These are phyloP conservation scores for Montifringilla adamsi DNA, from an alignment of 2,113 vertebrate genomes.

Conservation along the genomic window DNA sequence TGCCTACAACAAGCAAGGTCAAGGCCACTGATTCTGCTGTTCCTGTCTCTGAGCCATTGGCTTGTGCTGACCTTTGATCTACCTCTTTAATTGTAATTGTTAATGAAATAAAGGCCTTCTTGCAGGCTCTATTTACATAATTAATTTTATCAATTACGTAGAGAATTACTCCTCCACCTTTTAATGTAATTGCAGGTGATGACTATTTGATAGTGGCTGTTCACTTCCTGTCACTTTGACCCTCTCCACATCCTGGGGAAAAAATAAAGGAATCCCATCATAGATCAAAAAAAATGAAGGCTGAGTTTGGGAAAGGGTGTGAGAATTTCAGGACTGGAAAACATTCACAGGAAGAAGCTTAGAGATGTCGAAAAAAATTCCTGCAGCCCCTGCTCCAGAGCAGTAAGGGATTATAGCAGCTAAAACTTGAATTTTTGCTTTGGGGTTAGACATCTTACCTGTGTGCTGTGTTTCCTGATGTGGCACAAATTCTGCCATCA, in stretches of 20 bases:
- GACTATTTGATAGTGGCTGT: not conserved
- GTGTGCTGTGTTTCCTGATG: not conserved
- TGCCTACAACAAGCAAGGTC: not conserved
- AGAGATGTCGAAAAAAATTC: not conserved
- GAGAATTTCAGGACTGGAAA: constrained; percentile 23
- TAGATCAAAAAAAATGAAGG: constrained; percentile 7
- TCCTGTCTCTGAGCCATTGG: not conserved
- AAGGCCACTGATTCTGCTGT: constrained; percentile 2
- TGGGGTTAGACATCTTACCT: not conserved
- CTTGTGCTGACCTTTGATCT: constrained; percentile 2
- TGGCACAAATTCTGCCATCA: not conserved
- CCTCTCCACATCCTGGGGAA: constrained; percentile 28
- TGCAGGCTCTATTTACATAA: not conserved
- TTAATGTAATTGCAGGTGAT: not conserved
- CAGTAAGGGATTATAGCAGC: not conserved
- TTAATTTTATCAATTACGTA: not conserved
- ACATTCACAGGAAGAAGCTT: constrained; percentile 20
- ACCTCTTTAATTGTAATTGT: not conserved
- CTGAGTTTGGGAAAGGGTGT: constrained; percentile 22
- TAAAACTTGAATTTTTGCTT: not conserved
- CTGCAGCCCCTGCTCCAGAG: not conserved
- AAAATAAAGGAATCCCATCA: constrained; percentile 10
- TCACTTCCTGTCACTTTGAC: constrained; percentile 24
- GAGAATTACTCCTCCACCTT: not conserved
- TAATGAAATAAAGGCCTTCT: not conserved